Conservation (phyloP, 2,113 vertebrate species). For the Ginglymostoma cirratum region DNA sequence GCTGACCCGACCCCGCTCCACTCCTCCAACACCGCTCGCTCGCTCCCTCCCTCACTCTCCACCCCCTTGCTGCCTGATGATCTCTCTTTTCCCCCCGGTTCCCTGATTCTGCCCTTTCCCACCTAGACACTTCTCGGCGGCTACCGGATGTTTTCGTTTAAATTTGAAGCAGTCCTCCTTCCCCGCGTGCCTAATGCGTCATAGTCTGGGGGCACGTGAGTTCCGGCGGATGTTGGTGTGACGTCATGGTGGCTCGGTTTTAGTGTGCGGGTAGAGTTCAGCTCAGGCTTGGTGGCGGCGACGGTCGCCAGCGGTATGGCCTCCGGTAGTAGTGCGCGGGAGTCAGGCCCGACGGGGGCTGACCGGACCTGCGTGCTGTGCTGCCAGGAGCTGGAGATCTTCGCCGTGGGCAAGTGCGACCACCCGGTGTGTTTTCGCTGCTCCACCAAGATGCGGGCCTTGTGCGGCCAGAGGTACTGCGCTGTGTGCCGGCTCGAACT, state of each 20-base stretch:
- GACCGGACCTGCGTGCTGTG: conserved; percentile 74
- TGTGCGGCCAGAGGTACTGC: conserved; percentile 93
- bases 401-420: conserved; percentile 87
- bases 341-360: conserved; percentile 36
- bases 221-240: neutral
- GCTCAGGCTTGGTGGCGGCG: neutral
- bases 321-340: conserved; percentile 23
- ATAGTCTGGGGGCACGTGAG: no score
- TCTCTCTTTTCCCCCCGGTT: no score
- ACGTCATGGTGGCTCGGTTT: neutral
- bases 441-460: conserved; percentile 92
- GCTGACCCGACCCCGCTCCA: no score
- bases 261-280: neutral
- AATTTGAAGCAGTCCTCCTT: no score
- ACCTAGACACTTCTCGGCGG: no score
- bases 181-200: no score
- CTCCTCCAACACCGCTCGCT: no score
- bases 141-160: no score
- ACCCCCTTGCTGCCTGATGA: no score
- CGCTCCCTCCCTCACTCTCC: no score
- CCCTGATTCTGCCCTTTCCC: no score
- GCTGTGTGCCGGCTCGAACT: conserved; percentile 95
- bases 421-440: conserved; percentile 95
- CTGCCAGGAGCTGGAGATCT: conserved; percentile 84
- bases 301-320: neutral